Evolutionary conservation across 2,113 vertebrate genomes (phyloP).

Genomic region (pig (Sus scrofa)): DNA sequence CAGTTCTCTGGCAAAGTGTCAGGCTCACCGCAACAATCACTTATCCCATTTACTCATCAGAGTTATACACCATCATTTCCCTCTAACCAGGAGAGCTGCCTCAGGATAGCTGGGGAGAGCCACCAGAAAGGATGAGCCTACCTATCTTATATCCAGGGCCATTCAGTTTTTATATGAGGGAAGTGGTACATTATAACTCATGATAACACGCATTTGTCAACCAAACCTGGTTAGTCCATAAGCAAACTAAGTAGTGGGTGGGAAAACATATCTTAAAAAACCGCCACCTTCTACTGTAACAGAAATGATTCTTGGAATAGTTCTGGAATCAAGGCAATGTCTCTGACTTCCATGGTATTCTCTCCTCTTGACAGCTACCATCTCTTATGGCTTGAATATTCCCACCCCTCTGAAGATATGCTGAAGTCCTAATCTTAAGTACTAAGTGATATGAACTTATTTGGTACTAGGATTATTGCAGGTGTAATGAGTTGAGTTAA

Average conservation of each 20-base stretch:
- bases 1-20: constrained; percentile 17
- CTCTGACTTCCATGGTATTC: constrained; percentile 21
- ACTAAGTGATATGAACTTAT: not conserved
- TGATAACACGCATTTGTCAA: not conserved
- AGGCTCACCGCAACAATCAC: not conserved
- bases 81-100: not conserved
- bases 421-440: not conserved
- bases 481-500: not conserved
- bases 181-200: not conserved
- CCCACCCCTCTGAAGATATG: not conserved
- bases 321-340: not conserved
- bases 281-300: not conserved
- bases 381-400: not conserved
- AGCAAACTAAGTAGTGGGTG: not conserved
- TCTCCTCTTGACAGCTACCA: not conserved
- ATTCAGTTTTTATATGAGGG: not conserved
- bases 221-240: not conserved
- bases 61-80: constrained; percentile 29
- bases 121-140: not conserved
- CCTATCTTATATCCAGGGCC: not conserved
- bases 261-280: not conserved
- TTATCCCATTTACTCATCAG: constrained; percentile 3
- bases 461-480: not conserved
- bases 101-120: not conserved
- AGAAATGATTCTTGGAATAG: constrained; percentile 17